phyloP scores from a whole-genome alignment of 37 sponge, comb jelly and placozoan genomes.

The Halichondria panicea region DNA sequence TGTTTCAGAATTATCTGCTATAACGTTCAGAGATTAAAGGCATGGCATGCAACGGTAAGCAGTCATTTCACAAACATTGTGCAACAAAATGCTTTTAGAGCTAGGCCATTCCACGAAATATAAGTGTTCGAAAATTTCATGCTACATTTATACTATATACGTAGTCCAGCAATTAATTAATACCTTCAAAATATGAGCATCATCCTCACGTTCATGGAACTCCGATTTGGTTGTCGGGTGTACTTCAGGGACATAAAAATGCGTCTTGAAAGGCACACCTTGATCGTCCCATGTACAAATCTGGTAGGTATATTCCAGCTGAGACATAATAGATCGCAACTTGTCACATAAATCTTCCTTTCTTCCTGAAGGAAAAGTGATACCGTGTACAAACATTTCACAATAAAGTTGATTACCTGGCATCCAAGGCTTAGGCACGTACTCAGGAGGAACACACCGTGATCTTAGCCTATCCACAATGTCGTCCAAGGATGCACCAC shows the following conservation, averaged over 20 bases:
- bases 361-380: not conserved
- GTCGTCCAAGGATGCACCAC: not conserved
- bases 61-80: too few species aligned
- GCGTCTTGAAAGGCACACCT: not conserved
- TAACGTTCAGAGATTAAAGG: too few species aligned
- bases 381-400: not conserved
- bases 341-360: not conserved
- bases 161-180: not conserved
- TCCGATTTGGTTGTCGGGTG: not conserved
- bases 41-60: too few species aligned
- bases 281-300: not conserved
- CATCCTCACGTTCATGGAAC: conserved; percentile 9
- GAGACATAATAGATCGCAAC: not conserved
- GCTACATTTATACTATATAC: not conserved
- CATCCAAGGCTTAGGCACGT: not conserved
- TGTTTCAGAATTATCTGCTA: not conserved
- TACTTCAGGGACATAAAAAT: not conserved
- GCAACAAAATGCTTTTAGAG: not conserved
- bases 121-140: not conserved
- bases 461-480: not conserved
- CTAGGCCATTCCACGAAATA: not conserved
- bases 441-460: not conserved
- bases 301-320: not conserved
- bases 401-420: not conserved
- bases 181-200: conserved; percentile 6